These are phyloP conservation scores for Selene dorsalis DNA, from an alignment of 2,797 vertebrate species.

Conservation along the genomic window DNA sequence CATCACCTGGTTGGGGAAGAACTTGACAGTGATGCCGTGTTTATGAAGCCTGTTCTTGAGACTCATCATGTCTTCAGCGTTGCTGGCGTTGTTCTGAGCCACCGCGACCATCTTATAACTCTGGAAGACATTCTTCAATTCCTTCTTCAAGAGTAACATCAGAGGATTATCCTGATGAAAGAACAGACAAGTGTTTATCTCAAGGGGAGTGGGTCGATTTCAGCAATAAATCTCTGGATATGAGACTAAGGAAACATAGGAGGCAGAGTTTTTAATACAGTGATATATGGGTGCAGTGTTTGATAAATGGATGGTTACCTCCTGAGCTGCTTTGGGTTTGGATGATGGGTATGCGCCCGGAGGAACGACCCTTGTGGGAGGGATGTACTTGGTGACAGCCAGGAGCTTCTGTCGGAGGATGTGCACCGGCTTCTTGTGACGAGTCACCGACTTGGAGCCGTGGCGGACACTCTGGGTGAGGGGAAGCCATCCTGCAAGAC, in stretches of 20 bases:
- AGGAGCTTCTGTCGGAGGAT: constrained; percentile 91
- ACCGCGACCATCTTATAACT: constrained; percentile 90
- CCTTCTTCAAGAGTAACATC: constrained; percentile 76
- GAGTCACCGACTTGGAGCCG: constrained; percentile 93
- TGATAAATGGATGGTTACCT: constrained; percentile 69
- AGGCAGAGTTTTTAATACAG: too few relatives aligned
- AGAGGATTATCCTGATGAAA: constrained; percentile 76
- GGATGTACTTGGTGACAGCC: constrained; percentile 90
- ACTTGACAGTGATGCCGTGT: constrained; percentile 85
- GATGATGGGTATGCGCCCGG: constrained; percentile 75
- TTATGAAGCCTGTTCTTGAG: constrained; percentile 85
- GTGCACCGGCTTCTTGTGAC: constrained; percentile 90
- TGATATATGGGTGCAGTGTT: too few relatives aligned
- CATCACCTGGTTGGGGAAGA: constrained; percentile 90
- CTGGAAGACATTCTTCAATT: constrained; percentile 81
- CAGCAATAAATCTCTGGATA: neutral
- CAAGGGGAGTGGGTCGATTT: neutral
- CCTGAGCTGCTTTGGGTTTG: neutral
- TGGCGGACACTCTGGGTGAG: constrained; percentile 85
- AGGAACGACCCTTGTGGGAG: constrained; percentile 80
- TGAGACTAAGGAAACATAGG: neutral
- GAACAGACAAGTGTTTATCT: neutral
- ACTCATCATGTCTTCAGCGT: constrained; percentile 82
- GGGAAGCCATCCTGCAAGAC: constrained; percentile 87
- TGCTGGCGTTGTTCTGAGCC: constrained; percentile 87